Evolutionary conservation across 2,113 vertebrate species (phyloP).

Genomic region (Austrofundulus limnaeus): DNA sequence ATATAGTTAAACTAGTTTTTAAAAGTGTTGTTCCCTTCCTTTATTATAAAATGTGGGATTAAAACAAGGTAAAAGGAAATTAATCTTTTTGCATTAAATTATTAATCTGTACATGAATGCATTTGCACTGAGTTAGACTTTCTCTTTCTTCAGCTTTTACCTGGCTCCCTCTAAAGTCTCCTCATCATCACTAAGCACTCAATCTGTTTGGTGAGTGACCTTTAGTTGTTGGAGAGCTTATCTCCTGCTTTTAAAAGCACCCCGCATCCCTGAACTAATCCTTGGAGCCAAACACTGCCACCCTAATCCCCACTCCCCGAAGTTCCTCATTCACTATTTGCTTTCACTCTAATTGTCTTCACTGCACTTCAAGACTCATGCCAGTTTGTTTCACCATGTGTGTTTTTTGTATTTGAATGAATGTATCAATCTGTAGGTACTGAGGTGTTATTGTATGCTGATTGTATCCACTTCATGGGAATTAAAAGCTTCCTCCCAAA

Average conservation of each 20-base stretch:
- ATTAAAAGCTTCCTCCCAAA: slow-evolving; percentile 18
- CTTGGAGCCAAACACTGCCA: slow-evolving; percentile 51
- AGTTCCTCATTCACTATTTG: slow-evolving; percentile 45
- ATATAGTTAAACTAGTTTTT: too few relatives aligned
- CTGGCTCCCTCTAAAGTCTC: slow-evolving; percentile 44
- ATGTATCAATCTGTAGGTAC: slow-evolving; percentile 13
- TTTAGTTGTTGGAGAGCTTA: slow-evolving; percentile 68
- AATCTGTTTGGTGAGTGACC: slow-evolving; percentile 70
- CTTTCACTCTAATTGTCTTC: slow-evolving; percentile 63
- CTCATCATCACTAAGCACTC: slow-evolving; percentile 64
- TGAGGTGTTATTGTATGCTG: slow-evolving; percentile 15
- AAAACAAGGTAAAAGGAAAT: too few relatives aligned
- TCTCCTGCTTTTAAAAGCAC: slow-evolving; percentile 56
- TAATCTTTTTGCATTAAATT: too few relatives aligned
- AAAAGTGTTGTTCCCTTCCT: too few relatives aligned
- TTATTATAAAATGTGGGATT: too few relatives aligned
- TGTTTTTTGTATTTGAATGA: slow-evolving; percentile 23
- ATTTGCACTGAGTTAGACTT: background rate
- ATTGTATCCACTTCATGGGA: slow-evolving; percentile 6
- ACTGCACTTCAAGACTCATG: slow-evolving; percentile 29
- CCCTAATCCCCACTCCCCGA: slow-evolving; percentile 60
- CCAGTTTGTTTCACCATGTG: slow-evolving; percentile 10
- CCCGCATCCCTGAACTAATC: slow-evolving; percentile 61
- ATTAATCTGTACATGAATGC: background rate
- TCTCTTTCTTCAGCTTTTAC: slow-evolving; percentile 24